A percentile compares a stretch with the other conserved stretches of the same genome.
These are phyloP conservation scores for Drosophila varians DNA, from an alignment of 1,140 invertebrate genomes.

Conservation along the genomic window DNA sequence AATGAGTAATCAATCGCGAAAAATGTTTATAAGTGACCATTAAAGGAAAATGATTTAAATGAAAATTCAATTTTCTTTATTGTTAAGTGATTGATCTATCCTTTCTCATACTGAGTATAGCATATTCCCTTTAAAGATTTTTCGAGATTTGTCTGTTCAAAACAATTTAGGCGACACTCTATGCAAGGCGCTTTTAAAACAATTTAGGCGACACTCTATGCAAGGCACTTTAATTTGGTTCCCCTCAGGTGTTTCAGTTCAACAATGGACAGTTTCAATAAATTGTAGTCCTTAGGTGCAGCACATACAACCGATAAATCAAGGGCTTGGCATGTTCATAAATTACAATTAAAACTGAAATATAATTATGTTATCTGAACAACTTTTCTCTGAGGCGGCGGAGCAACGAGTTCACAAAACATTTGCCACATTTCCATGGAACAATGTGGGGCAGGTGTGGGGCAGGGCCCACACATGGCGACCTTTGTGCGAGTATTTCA, in stretches of 20 bases:
- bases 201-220: too few relatives aligned
- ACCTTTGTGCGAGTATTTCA: conserved; percentile 59
- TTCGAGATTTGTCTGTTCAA: too few relatives aligned
- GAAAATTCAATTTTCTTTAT: too few relatives aligned
- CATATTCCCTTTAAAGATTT: too few relatives aligned
- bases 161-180: too few relatives aligned
- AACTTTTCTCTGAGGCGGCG: conserved; percentile 36
- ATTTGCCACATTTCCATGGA: conserved; percentile 19
- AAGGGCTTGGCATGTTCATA: conserved; percentile 53
- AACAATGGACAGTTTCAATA: conserved; percentile 25
- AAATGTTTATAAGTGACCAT: neutral
- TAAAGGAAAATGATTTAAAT: too few relatives aligned
- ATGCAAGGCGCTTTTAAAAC: too few relatives aligned
- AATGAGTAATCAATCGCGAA: neutral
- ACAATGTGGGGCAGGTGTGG: conserved; percentile 8
- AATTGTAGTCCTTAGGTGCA: conserved; percentile 6
- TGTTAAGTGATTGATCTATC: too few relatives aligned
- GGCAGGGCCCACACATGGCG: conserved; percentile 19
- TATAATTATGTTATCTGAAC: conserved; percentile 63
- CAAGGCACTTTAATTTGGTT: neutral
- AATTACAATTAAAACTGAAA: conserved; percentile 76
- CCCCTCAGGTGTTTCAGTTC: neutral
- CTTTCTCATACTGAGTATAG: too few relatives aligned
- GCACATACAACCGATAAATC: conserved; percentile 55
- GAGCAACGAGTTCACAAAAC: conserved; percentile 42